phyloP scores from a whole-genome alignment of 2,797 vertebrate genomes.

The Poeciliopsis turneri region DNA sequence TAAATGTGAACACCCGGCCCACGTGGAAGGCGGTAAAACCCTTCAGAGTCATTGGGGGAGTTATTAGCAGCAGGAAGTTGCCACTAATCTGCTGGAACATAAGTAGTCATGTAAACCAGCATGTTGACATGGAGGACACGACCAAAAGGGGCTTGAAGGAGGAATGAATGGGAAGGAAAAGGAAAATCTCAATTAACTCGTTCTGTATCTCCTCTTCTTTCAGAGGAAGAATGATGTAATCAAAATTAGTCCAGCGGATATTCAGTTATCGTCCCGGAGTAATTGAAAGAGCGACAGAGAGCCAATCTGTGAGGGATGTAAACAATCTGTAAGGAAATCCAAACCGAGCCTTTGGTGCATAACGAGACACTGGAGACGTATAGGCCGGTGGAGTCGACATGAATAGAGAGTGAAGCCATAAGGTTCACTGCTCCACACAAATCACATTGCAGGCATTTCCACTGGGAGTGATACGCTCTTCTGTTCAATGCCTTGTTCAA shows the following conservation, averaged over 20 bases:
- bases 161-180: slow-evolving; percentile 39
- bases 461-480: slow-evolving; percentile 1
- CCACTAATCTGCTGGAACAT: slow-evolving; percentile 58
- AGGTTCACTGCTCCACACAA: slow-evolving; percentile 1
- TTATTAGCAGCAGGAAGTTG: slow-evolving; percentile 49
- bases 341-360: slow-evolving; percentile 32
- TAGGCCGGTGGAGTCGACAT: slow-evolving; percentile 35
- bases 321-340: slow-evolving; percentile 70
- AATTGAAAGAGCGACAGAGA: slow-evolving; percentile 23
- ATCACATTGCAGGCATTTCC: slow-evolving; percentile 1
- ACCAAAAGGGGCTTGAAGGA: slow-evolving; percentile 24
- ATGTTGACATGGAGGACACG: slow-evolving; percentile 28
- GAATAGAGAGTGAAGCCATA: slow-evolving; percentile 25
- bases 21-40: slow-evolving; percentile 20
- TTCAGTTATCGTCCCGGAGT: slow-evolving; percentile 40
- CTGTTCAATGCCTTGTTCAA: slow-evolving; percentile 6
- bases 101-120: slow-evolving; percentile 52
- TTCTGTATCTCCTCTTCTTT: slow-evolving; percentile 1
- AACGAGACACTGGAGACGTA: slow-evolving; percentile 53
- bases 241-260: slow-evolving; percentile 35
- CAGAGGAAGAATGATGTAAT: slow-evolving; percentile 24
- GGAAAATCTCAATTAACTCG: slow-evolving; percentile 24
- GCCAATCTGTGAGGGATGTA: slow-evolving; percentile 66
- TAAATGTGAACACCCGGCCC: neutral
- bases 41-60: slow-evolving; percentile 21